Percentiles rank a stretch among this genome's conserved stretches.
Evolutionary conservation across 2,888 invertebrate genomes (phyloP).

Genomic region (Acronicta alni): DNA sequence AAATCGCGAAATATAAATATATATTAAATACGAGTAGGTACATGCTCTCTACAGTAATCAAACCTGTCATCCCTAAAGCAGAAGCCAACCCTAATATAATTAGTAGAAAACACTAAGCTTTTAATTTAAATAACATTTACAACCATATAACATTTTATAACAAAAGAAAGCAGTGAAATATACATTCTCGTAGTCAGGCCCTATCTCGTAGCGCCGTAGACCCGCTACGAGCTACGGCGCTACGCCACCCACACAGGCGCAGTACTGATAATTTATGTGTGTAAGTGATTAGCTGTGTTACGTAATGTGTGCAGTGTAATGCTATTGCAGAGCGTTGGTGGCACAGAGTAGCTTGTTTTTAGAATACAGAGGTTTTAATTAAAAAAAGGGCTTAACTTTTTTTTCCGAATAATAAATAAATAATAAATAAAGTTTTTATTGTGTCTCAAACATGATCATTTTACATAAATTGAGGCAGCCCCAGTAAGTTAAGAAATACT

Average conservation of each 20-base stretch:
- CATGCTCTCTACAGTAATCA: too few species aligned
- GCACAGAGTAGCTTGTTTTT: slow-evolving; percentile 58
- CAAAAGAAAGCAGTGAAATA: slow-evolving; percentile 21
- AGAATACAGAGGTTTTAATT: not conserved
- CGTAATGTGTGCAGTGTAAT: slow-evolving; percentile 65
- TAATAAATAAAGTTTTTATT: too few species aligned
- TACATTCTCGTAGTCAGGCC: slow-evolving; percentile 51
- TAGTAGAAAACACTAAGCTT: not conserved
- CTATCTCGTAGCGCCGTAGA: slow-evolving; percentile 50
- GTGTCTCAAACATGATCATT: too few species aligned
- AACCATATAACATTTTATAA: not conserved
- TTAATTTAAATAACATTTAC: not conserved
- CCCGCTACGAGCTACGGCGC: slow-evolving; percentile 56
- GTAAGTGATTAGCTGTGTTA: slow-evolving; percentile 71
- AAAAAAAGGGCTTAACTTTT: not conserved
- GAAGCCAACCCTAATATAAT: not conserved
- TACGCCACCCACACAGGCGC: slow-evolving; percentile 49
- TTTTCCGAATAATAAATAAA: too few species aligned
- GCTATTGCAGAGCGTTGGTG: slow-evolving; percentile 44
- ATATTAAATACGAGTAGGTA: too few species aligned
- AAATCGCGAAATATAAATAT: too few species aligned
- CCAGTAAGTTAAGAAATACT: too few species aligned
- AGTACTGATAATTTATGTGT: slow-evolving; percentile 61
- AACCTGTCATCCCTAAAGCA: too few species aligned
- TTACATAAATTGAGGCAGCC: too few species aligned